Evolutionary conservation across 2,797 vertebrate genomes (phyloP), one percentile per base, ranked within the genome.

Genomic region (Anguilla obscura): DNA sequence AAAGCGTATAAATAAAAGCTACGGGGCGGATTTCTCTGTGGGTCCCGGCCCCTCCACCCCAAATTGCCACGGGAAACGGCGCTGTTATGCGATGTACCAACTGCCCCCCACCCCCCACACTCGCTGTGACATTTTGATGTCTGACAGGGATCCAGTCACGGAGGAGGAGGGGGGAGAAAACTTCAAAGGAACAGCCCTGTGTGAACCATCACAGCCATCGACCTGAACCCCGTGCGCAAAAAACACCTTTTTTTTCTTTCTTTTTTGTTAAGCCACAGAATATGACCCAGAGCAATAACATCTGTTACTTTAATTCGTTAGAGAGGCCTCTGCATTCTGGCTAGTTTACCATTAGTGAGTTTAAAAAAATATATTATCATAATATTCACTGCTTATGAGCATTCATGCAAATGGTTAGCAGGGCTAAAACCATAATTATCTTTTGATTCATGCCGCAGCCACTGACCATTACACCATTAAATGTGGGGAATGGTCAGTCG

Each of bases 101-200:
- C 87, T 84, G 88, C 89, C 88, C 60, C 4, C 60, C 21, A 18
- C 58, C 58, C 12, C 58, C 14, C 56, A 0, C 89, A 90, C 89
- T 89, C 89, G 90, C 90, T 89, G 87, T 91, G 90, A 89, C 90
- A 92, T 91, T 91, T 91, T 88, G 90, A 90, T 85, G 5, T 86
- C 85, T 90, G 90, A 89, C 86, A 86, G 6, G 88, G 86, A 90
- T 88, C 86, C 87, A 82, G 89, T 90, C 87, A 89, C 89, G 86
- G 88, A 90, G 91, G 87, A 88, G 88, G 87, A 79, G 87, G 90
- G 80, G 84, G 82, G 21, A 2, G 69, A 12, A 12, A 24, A 16
- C 63, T 27, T 88, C 12, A 80, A 45, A 30, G 84, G 52, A 80
- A 52, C 24, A 24, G 63, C 50, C 33, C 86, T 90, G 90, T 85